Evolutionary conservation across 2,888 invertebrate genomes (phyloP).

Genomic region (Eupithecia vulgata): DNA sequence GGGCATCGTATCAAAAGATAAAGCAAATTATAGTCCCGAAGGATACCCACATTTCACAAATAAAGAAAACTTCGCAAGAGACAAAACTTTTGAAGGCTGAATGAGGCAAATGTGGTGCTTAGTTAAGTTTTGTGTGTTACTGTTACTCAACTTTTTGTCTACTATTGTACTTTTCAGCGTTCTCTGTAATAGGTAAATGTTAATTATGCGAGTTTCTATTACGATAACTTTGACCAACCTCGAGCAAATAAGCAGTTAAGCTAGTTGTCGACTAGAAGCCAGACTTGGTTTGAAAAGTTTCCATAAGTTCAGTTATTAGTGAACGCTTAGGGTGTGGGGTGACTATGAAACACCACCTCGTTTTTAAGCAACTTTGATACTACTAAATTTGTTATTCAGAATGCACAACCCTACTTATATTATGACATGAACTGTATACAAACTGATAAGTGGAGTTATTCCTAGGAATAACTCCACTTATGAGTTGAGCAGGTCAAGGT

Average conservation of each 20-base stretch:
- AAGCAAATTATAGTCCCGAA: conserved; percentile 11
- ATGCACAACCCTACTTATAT: too few relatives aligned
- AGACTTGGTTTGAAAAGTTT: background rate
- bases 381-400: too few relatives aligned
- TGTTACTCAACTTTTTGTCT: background rate
- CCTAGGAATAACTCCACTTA: too few relatives aligned
- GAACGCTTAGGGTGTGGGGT: background rate
- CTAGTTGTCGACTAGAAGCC: background rate
- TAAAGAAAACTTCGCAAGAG: conserved; percentile 9
- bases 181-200: background rate
- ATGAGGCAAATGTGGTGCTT: background rate
- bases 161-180: background rate
- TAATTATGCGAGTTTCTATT: background rate
- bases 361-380: too few relatives aligned
- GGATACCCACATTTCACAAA: conserved; percentile 4
- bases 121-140: background rate
- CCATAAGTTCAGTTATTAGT: background rate
- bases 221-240: background rate
- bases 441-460: background rate
- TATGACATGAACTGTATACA: too few relatives aligned
- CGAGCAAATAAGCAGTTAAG: background rate
- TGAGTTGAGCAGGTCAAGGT: too few relatives aligned
- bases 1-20: conserved; percentile 16
- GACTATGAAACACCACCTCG: background rate
- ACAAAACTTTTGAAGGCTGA: background rate